A percentile compares a stretch with the other conserved stretches of the same genome.
Conservation (phyloP, 2,888 invertebrate genomes). For the Apamea anceps region DNA sequence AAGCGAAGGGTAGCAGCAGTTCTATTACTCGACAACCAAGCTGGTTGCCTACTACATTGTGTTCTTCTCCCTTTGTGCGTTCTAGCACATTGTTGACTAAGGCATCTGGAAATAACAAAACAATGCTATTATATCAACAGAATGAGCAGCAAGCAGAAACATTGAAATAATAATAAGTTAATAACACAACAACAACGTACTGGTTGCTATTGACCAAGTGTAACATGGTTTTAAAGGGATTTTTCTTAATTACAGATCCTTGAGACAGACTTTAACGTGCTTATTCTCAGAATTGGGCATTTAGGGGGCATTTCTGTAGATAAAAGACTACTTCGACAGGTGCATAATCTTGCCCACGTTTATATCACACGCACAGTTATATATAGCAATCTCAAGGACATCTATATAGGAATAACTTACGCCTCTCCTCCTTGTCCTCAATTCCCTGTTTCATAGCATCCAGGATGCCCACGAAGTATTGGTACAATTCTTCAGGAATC, state of each 20-base stretch:
- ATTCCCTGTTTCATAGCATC: slow-evolving; percentile 93
- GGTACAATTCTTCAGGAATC: slow-evolving; percentile 93
- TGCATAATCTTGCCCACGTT: neutral
- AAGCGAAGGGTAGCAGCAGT: slow-evolving; percentile 92
- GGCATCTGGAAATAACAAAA: slow-evolving; percentile 85
- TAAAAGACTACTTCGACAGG: neutral
- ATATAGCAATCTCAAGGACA: neutral
- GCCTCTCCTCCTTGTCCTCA: slow-evolving; percentile 93
- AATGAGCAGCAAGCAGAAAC: neutral
- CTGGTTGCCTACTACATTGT: slow-evolving; percentile 94
- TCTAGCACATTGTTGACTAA: slow-evolving; percentile 94
- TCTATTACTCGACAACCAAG: slow-evolving; percentile 95
- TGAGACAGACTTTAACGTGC: no score
- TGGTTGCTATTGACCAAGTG: no score
- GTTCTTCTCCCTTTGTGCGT: slow-evolving; percentile 92
- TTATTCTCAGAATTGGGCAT: no score
- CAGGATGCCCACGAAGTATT: slow-evolving; percentile 94
- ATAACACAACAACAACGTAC: no score
- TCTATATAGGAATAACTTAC: slow-evolving; percentile 81
- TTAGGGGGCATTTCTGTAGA: neutral
- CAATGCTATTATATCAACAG: neutral
- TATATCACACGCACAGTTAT: neutral
- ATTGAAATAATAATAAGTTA: no score
- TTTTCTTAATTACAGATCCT: no score
- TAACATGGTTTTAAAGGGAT: no score